Evolutionary conservation across 2,797 vertebrate species (phyloP), one percentile per base, ranked within the genome.

Genomic region (Intellagama lesueurii): DNA sequence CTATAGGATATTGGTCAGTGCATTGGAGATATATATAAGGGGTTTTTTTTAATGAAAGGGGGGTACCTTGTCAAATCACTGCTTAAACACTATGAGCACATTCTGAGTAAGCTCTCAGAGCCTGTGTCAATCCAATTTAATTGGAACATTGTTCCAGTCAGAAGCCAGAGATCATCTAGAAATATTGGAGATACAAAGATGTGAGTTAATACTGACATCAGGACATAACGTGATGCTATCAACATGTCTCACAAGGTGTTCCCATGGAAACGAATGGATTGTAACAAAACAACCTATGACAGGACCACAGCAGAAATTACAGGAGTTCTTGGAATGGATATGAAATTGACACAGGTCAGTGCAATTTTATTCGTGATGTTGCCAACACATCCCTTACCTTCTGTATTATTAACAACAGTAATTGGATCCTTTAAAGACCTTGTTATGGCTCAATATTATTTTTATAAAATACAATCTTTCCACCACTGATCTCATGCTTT

Each of bases 301-400:
- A 89, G 22, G 81, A 91, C 0, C 30, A 72, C 14, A 35, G 5
- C 85, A 83, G 87, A 94, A 92, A 84, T 82, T 89, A 1, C 6
- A 26, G 0, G 0, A 87, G 11, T 49, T 87, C 32, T 92, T 92
- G 84, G 88, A 86, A 83, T 49, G 78, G 40, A 14, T 89, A 78
- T 82, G 72, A 92, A 93, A 82, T 66, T 89, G 24, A 28, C n/a
- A 87, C 2, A 87, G 66, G n/a, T 90, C 81, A 89, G 85, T 73
- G 73, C 9, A 92, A 90, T 91, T 88, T 92, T 40, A 93, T 95
- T 91, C 90, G 0, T 9, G 87, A 85, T 22, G 35, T 81, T 35
- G 47, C 0, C 47, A 89, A 80, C 6, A 60, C 2, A 56, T 92
- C 92, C 92, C 35, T 5, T 8, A 56, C 5, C 83, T 92, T 90